Percentiles rank a stretch among this genome's conserved stretches.
These are phyloP conservation scores for Rhinoraja longicauda DNA, from an alignment of 2,797 vertebrate species.

Conservation along the genomic window DNA sequence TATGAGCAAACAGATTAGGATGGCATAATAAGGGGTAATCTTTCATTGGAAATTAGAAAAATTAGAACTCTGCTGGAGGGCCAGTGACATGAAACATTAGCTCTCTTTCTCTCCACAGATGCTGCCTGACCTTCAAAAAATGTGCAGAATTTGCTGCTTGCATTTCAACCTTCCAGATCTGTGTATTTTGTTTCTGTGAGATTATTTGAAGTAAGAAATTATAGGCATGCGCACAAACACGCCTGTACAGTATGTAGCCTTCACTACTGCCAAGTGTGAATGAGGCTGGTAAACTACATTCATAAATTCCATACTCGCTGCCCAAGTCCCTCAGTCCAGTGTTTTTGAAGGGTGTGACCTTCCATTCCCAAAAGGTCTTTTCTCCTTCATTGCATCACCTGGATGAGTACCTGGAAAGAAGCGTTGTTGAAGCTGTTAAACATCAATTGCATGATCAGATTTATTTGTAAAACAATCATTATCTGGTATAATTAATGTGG, in stretches of 20 bases:
- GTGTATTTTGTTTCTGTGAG: background rate
- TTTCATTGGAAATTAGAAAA: no score
- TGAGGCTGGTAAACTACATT: background rate
- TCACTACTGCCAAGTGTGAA: background rate
- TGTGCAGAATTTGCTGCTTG: no score
- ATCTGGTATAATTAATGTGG: background rate
- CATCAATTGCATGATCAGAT: background rate
- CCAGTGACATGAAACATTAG: no score
- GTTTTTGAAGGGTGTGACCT: background rate
- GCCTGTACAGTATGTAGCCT: background rate
- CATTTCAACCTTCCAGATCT: no score
- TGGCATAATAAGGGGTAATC: no score
- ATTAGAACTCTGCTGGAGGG: no score
- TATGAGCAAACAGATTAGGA: no score
- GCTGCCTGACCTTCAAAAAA: no score
- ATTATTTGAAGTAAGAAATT: background rate
- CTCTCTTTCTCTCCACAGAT: no score
- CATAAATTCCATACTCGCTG: background rate
- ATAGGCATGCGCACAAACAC: background rate
- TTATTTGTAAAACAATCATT: background rate
- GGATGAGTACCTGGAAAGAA: background rate
- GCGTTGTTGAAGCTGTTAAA: background rate
- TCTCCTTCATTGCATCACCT: background rate
- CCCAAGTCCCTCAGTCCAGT: background rate
- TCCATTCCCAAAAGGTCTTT: background rate